phyloP scores from a whole-genome alignment of 64 coral and sea anemone species.

The Montipora capricornis region DNA sequence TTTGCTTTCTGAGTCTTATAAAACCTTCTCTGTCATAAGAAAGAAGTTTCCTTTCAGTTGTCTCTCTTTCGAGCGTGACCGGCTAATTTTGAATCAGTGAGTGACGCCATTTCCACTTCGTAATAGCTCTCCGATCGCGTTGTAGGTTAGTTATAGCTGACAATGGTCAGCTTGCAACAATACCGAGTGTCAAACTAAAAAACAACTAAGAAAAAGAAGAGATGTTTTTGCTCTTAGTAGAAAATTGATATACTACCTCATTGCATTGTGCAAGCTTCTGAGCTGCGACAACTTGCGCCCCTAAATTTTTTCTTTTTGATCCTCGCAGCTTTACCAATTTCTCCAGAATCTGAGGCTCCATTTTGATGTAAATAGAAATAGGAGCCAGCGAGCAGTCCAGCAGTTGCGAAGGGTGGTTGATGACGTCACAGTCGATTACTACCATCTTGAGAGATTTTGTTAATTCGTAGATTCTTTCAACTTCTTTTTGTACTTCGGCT shows the following conservation, averaged over 20 bases:
- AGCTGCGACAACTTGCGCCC: slow-evolving; percentile 78
- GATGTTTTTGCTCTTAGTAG: neutral
- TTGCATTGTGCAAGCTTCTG: slow-evolving; percentile 82
- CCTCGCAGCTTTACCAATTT: slow-evolving; percentile 84
- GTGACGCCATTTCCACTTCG: too few species aligned
- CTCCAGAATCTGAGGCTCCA: slow-evolving; percentile 79
- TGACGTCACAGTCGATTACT: slow-evolving; percentile 90
- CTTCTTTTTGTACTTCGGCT: slow-evolving; percentile 90
- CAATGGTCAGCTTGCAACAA: too few species aligned
- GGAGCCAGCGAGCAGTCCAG: slow-evolving; percentile 86
- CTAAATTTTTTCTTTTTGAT: slow-evolving; percentile 75
- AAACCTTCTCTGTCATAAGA: too few species aligned
- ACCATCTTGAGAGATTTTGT: slow-evolving; percentile 88
- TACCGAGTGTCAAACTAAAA: too few species aligned
- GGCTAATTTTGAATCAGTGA: too few species aligned
- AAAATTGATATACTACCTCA: slow-evolving; percentile 48
- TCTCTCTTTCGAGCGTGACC: too few species aligned
- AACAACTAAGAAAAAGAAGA: too few species aligned
- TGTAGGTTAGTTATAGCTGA: too few species aligned
- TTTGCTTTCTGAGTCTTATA: too few species aligned
- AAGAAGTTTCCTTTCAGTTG: too few species aligned
- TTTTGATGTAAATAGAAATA: slow-evolving; percentile 84
- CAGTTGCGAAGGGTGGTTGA: slow-evolving; percentile 88
- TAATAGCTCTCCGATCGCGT: too few species aligned
- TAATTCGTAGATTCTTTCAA: slow-evolving; percentile 89